These are phyloP conservation scores for Diphyllodes magnificus DNA, from an alignment of 2,113 vertebrate genomes.

Conservation along the genomic window DNA sequence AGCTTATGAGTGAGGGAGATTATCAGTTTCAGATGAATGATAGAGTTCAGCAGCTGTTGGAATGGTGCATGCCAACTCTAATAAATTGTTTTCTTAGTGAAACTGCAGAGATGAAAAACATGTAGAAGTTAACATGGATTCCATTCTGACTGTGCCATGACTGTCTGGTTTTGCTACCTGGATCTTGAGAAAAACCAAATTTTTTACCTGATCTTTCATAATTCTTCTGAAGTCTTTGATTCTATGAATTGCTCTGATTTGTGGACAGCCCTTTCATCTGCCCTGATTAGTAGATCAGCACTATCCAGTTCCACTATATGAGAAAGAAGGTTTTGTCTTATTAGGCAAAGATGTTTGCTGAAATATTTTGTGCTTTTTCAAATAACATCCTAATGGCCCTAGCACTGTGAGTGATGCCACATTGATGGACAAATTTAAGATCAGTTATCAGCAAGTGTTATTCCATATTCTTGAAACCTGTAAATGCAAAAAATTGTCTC, in stretches of 20 bases:
- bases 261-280: background rate
- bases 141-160: background rate
- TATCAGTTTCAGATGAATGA: background rate
- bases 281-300: background rate
- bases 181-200: background rate
- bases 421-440: background rate
- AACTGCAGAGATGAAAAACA: background rate
- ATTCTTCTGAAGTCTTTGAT: background rate
- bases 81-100: background rate
- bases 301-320: accelerated
- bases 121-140: background rate
- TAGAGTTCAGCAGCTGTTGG: background rate
- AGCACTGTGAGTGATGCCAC: background rate
- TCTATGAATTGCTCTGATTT: background rate
- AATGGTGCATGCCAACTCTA: background rate
- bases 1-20: background rate
- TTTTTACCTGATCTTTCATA: background rate
- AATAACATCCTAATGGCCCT: background rate
- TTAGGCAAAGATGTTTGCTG: background rate
- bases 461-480: background rate
- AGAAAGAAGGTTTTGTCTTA: background rate
- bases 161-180: background rate
- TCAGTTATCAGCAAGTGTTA: background rate
- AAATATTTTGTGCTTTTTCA: background rate
- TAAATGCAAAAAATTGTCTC: background rate